Evolutionary conservation across 2,113 vertebrate genomes (phyloP).

Genomic region (Chlamydotis undulata): DNA sequence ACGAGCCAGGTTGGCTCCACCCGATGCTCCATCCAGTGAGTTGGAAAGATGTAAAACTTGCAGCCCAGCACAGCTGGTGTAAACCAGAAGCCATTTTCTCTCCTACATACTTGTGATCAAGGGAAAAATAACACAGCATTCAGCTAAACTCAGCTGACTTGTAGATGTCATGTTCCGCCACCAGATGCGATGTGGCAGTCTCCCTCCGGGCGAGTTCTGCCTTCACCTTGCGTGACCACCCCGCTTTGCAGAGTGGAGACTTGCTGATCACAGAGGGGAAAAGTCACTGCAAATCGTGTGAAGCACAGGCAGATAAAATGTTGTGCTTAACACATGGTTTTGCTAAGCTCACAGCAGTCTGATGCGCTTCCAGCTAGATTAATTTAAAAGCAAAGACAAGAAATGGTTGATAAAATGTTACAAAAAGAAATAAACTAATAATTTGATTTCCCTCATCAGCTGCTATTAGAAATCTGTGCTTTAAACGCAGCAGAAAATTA

Average conservation of each 20-base stretch:
- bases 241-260: background rate
- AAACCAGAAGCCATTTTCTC: background rate
- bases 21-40: background rate
- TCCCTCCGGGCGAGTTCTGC: background rate
- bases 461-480: background rate
- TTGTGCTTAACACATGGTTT: background rate
- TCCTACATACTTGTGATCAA: background rate
- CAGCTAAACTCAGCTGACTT: background rate
- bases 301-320: background rate
- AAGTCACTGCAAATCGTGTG: background rate
- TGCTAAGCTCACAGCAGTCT: background rate
- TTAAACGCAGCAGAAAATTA: background rate
- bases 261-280: background rate
- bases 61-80: background rate
- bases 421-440: background rate
- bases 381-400: background rate
- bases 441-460: background rate
- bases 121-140: background rate
- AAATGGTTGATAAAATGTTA: background rate
- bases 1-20: background rate
- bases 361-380: background rate
- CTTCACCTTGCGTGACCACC: background rate
- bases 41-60: background rate
- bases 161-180: background rate
- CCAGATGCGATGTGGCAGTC: background rate